Percentiles rank a stretch among this genome's conserved stretches.
These are phyloP conservation scores for Arrhopalites spinosus DNA, from an alignment of 2,888 invertebrate genomes.

Conservation along the genomic window DNA sequence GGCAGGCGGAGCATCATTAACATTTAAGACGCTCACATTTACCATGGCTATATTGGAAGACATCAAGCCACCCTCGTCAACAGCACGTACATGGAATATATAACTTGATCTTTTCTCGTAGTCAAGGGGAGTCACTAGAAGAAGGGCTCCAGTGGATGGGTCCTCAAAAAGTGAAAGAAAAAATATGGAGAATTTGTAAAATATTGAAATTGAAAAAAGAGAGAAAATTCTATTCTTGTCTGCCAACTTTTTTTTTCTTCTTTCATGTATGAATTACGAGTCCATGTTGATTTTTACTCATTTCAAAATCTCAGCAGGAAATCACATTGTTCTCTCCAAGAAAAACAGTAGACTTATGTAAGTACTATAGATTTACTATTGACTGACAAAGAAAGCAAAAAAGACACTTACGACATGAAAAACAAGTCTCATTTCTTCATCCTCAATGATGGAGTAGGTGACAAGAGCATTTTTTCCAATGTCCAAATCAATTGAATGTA, in stretches of 20 bases:
- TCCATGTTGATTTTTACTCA: too few species aligned
- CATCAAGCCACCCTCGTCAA: conserved; percentile 79
- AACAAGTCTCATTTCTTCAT: conserved; percentile 72
- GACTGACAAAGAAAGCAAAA: too few species aligned
- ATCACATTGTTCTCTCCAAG: too few species aligned
- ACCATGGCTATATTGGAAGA: conserved; percentile 81
- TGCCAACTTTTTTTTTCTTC: too few species aligned
- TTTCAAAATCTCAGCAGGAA: too few species aligned
- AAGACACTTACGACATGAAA: conserved; percentile 68
- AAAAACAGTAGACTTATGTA: too few species aligned
- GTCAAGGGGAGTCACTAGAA: conserved; percentile 76
- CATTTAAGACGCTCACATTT: conserved; percentile 68
- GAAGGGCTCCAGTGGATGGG: conserved; percentile 84
- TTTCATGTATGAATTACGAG: too few species aligned
- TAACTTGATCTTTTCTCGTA: conserved; percentile 74
- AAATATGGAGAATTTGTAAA: too few species aligned
- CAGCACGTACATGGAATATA: conserved; percentile 81
- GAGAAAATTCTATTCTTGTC: too few species aligned
- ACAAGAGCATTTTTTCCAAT: conserved; percentile 83
- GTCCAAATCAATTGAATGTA: conserved; percentile 83
- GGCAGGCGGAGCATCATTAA: conserved; percentile 51
- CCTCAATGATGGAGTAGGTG: conserved; percentile 81
- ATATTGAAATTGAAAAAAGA: too few species aligned
- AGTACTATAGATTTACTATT: too few species aligned
- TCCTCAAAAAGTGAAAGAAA: conserved; percentile 62